A percentile compares a stretch with the other conserved stretches of the same genome.
These are phyloP conservation scores for Chaenogobius annularis DNA, from an alignment of 2,113 vertebrate species.

Conservation along the genomic window DNA sequence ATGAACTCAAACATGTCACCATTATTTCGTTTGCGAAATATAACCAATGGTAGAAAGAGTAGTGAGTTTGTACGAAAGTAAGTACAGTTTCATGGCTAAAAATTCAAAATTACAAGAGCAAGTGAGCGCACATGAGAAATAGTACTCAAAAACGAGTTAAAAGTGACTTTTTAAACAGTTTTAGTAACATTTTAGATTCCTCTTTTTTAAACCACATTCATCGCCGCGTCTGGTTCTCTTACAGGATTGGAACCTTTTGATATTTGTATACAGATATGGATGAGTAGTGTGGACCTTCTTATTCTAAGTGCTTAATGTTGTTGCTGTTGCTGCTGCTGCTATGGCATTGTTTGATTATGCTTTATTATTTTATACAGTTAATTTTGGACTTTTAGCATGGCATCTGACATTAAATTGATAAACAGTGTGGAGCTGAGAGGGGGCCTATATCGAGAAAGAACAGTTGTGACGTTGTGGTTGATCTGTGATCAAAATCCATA, in stretches of 20 bases:
- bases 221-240: slow-evolving; percentile 23
- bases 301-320: neutral
- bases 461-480: slow-evolving; percentile 11
- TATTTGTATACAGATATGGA: slow-evolving; percentile 51
- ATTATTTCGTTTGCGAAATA: neutral
- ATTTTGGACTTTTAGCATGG: neutral
- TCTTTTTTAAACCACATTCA: no score
- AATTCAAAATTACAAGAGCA: no score
- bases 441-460: neutral
- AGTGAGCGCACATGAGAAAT: no score
- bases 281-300: neutral
- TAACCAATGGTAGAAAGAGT: neutral
- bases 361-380: neutral
- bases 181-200: no score
- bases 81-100: no score
- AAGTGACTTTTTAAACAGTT: no score
- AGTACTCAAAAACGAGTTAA: no score
- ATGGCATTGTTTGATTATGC: neutral
- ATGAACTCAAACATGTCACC: neutral
- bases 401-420: neutral
- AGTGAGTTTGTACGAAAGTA: neutral
- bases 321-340: neutral
- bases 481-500: slow-evolving; percentile 6
- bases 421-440: neutral
- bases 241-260: slow-evolving; percentile 44